Evolutionary conservation across 2,113 vertebrate species (phyloP).

Genomic region (Dryoscopus gambensis): DNA sequence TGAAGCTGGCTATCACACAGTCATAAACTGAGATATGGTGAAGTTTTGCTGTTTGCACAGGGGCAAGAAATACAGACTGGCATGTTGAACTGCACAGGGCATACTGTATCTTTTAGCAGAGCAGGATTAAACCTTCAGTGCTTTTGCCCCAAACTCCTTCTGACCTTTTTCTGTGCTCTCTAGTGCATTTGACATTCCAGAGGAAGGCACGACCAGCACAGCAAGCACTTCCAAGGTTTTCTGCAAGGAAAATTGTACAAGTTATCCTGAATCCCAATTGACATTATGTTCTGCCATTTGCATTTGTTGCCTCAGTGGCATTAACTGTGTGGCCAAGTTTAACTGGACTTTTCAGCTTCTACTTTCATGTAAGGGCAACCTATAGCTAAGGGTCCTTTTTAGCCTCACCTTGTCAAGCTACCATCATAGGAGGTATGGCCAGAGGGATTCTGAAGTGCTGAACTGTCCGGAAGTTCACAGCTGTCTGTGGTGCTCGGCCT

Average conservation of each 20-base stretch:
- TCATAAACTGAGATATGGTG: neutral
- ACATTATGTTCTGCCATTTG: neutral
- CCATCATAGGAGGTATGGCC: neutral
- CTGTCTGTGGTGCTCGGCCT: neutral
- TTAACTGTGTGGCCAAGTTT: neutral
- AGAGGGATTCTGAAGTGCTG: neutral
- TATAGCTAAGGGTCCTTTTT: neutral
- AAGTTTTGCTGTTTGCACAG: neutral
- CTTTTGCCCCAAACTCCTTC: neutral
- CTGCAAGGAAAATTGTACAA: neutral
- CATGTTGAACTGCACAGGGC: neutral
- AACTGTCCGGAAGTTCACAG: neutral
- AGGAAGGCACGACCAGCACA: neutral
- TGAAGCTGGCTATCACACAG: neutral
- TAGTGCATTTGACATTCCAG: neutral
- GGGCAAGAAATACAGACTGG: neutral
- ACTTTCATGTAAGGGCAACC: neutral
- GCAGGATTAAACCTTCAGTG: neutral
- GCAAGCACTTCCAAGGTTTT: neutral
- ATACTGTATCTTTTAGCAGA: neutral
- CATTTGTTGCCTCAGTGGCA: neutral
- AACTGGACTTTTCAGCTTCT: neutral
- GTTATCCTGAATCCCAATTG: neutral
- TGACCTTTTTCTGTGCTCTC: neutral
- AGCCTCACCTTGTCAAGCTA: neutral